Base-by-base conservation (phyloP, 2,113 vertebrate genomes). In the Ceyx cyanopectus region DNA sequence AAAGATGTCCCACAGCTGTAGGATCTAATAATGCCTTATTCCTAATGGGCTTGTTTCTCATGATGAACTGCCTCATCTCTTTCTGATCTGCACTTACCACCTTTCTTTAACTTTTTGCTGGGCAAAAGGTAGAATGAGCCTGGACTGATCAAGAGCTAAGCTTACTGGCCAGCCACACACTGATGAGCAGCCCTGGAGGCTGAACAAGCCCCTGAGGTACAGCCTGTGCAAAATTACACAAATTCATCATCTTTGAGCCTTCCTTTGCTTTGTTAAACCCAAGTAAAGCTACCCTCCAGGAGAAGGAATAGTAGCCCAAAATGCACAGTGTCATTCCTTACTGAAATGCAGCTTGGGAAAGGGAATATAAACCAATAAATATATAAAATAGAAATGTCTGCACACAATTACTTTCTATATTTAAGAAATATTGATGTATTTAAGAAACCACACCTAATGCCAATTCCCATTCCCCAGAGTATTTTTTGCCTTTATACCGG, bases 401-500 rank as follows among this genome's bases (percentile, higher is more conserved):
- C 9, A 62, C 21, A 41, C 9, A 53, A 27, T 40, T 68, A 53
- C 48, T 78, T 89, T 60, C 43, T 24, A 53, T 17, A 37, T 37
- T 37, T 37, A 37, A 37, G 37, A 37, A 37, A 37, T 37, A 37
- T 37, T 37, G 10, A 37, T 37, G 37, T 58, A 80, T 63, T 46
- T 79, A 51, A 85, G 67, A 90, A 81, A 56, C 34, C 19, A 32
- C 40, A 51, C 19, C 0, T 51, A 27, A 68, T 54, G 12, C 48
- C 73, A 54, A 57, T 20, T 65, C 50, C 70, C 41, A 5, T 70
- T 72, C 29, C 57, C n/a, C 5, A 2, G 5, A 29, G 6, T 67
- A 63, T 67, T 77, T 85, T 48, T 41, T 41, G 12, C 16, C 72
- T 95, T 76, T 57, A 22, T 98, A 98, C 97, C 97, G 98, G 98